A percentile compares a stretch with the other conserved stretches of the same genome.
Conservation (phyloP, 2,113 vertebrate genomes). For the Conger conger region DNA sequence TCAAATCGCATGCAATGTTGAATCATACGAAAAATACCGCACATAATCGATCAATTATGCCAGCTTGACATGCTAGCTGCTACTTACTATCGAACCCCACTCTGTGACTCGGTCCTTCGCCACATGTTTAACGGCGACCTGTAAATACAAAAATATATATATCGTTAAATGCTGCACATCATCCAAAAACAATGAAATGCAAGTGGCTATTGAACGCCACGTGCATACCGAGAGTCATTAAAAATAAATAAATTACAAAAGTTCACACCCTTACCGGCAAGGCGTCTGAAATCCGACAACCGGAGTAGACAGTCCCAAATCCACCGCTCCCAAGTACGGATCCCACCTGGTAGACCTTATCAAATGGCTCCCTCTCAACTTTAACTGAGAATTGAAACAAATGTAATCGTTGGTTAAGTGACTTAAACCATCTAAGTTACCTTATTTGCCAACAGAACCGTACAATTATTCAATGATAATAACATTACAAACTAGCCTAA, state of each 20-base stretch:
- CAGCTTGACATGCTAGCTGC: not conserved
- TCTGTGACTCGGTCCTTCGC: constrained; percentile 90
- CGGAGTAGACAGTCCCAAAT: constrained; percentile 92
- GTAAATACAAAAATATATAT: not conserved
- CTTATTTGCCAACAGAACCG: too few species aligned
- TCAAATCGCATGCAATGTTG: not conserved
- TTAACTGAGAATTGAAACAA: constrained; percentile 69
- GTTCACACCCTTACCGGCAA: constrained; percentile 79
- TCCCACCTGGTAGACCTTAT: constrained; percentile 93
- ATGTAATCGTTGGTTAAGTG: not conserved
- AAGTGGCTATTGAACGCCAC: not conserved
- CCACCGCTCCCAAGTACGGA: constrained; percentile 91
- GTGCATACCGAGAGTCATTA: not conserved
- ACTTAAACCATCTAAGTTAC: not conserved
- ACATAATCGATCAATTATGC: not conserved
- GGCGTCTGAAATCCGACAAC: constrained; percentile 84
- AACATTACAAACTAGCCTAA: not conserved
- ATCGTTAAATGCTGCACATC: not conserved
- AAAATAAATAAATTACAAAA: not conserved
- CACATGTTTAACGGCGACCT: constrained; percentile 95
- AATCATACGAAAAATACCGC: not conserved
- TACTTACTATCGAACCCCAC: constrained; percentile 90
- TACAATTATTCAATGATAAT: too few species aligned
- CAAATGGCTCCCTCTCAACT: constrained; percentile 87
- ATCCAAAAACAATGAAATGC: not conserved